A percentile compares a stretch with the other conserved stretches of the same genome.
These are phyloP conservation scores for Luscinia megarhynchos DNA, from an alignment of 2,797 vertebrate genomes.

Conservation along the genomic window DNA sequence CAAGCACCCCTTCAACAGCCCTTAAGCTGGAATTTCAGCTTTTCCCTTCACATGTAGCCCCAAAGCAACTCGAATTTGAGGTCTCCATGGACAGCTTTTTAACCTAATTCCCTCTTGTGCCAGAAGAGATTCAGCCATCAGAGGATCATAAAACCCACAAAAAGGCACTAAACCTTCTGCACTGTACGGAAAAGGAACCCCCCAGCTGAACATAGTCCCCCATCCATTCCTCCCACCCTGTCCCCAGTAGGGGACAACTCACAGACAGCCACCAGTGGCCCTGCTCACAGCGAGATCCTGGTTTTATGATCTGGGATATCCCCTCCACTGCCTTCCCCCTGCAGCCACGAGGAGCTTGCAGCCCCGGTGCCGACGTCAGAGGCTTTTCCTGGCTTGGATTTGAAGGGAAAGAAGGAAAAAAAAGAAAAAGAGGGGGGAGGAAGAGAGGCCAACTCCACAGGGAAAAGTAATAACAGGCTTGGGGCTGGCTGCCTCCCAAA, in stretches of 20 bases:
- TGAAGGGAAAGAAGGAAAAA: background rate
- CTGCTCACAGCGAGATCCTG: background rate
- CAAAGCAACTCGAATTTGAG: background rate
- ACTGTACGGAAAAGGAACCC: background rate
- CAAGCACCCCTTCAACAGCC: background rate
- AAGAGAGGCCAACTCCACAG: background rate
- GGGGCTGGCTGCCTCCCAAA: slow-evolving; percentile 23
- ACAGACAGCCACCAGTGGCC: rapidly evolving
- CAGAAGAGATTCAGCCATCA: background rate
- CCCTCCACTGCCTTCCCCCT: background rate
- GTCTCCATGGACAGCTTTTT: background rate
- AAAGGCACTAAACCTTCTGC: background rate
- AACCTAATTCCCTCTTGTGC: background rate
- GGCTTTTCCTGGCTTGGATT: slow-evolving; percentile 13
- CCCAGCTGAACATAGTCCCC: background rate
- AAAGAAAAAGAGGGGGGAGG: background rate
- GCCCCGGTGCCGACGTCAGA: background rate
- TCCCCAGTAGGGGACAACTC: rapidly evolving
- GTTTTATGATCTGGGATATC: background rate
- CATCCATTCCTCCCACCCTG: background rate
- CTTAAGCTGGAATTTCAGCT: background rate
- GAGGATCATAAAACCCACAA: background rate
- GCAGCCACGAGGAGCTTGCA: background rate
- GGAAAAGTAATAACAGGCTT: slow-evolving; percentile 25
- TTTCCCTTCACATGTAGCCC: background rate